Evolutionary conservation across 92 coral and sea anemone genomes (phyloP), one percentile per base, ranked within the genome.

Genomic region (Galaxea fascicularis): DNA sequence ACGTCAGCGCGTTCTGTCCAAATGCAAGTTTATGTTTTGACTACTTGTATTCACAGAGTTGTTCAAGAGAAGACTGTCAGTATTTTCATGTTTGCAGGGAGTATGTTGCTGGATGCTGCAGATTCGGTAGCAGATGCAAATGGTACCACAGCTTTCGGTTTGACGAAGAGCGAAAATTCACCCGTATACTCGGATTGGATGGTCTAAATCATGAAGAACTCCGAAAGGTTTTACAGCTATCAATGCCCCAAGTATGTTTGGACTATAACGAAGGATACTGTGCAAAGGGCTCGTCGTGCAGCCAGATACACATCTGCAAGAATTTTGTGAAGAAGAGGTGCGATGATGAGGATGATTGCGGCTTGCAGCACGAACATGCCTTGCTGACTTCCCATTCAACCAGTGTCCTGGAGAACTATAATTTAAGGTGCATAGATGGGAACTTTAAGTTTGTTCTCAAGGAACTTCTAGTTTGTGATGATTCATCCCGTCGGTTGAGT

Each of bases 301-400:
- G 52, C 49, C 24, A 81, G 47, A 47, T 91, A 17, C 95, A 91
- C 47, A 81, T 92, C 63, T 92, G 95, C 73, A 82, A 86, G 82
- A 52, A 58, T 26, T 86, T 89, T 74, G 68, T 82, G n/a, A 75
- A 30, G 21, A 88, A 79, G 45, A 79, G 46, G 30, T 83, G 93
- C 62, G 21, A 76, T 7, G 78, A 82, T 26, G 57, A 46, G n/a
- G 87, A 72, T 10, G 63, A 57, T 10, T 92, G 95, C 45, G 82
- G 62, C 6, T 71, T 81, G 24, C 60, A 59, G 44, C 95, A 92
- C 63, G 83, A 86, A 46, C 59, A 82, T 44, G 89, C 93, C 0
- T 74, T 92, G 44, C 28, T 47, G 18, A 52, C 59, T 12, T 10
- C 75, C 11, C 89, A 82, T 13, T 59, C 95, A 16, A 75, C 60